Evolutionary conservation across 2,113 vertebrate genomes (phyloP), one percentile per base, ranked within the genome.

Genomic region (Megaptera novaeangliae): DNA sequence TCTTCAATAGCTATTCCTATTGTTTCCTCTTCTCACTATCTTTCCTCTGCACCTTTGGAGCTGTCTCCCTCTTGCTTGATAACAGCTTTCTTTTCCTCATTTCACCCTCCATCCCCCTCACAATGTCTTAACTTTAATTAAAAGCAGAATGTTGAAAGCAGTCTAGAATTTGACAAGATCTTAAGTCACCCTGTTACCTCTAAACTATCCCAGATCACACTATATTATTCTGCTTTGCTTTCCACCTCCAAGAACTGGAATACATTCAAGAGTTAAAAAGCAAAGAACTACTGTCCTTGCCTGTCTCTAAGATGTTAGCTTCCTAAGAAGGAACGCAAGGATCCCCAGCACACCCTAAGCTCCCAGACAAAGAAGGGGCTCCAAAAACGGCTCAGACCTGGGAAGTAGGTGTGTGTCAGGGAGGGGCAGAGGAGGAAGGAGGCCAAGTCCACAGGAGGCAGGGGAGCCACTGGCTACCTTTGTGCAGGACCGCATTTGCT

Each of bases 401-500:
- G 63, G 25, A 31, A 41, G 3, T 1, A 21, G 49, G 5, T 13
- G 0, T 23, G 10, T 72, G 14, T 4, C 41, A 21, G 18, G 75
- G 52, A 61, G 13, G 10, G 17, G 41, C 44, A 55, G 11, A 92
- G 8, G 64, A 12, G 0, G 0, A 14, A 81, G 66, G 31, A 21
- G 36, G 44, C 80, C 39, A 25, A 27, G 74, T 91, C 5, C 0
- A 23, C 5, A 88, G 74, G 74, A 3, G 90, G 78, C 89, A 86
- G 95, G 97, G 52, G 88, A 94, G 96, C 93, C 97, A 83, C 78
- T 21, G 94, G 64, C 52, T 99, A 99, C 99, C 99, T 99, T 99
- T 99, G 98, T 99, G 99, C 98, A 99, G 99, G 87, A 99, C 99
- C 1, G 99, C 99, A 1, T 99, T 99, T 93, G 99, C 99, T 15